These are phyloP conservation scores for Peromyscus melanophrys DNA, from an alignment of 2,797 vertebrate species.

Conservation along the genomic window DNA sequence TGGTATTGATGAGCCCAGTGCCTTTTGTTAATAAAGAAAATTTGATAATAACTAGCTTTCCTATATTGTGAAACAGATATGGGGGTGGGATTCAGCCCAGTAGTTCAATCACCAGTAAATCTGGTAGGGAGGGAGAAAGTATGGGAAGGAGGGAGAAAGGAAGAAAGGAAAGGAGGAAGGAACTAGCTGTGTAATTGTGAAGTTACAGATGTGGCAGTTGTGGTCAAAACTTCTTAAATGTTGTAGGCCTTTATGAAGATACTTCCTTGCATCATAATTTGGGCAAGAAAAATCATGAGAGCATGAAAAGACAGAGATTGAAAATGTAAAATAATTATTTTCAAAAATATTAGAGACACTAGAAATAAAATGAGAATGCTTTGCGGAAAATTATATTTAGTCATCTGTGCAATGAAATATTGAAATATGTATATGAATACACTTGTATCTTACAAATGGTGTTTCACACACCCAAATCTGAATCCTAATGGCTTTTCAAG, in stretches of 20 bases:
- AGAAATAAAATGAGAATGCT: background rate
- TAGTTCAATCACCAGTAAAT: background rate
- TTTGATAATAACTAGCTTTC: background rate
- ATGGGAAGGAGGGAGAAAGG: background rate
- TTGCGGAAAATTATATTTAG: background rate
- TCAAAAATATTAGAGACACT: background rate
- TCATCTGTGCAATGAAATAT: background rate
- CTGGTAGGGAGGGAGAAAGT: background rate
- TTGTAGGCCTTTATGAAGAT: background rate
- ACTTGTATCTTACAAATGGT: background rate
- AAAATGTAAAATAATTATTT: background rate
- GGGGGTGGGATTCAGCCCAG: background rate
- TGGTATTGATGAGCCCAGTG: background rate
- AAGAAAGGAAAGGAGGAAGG: background rate
- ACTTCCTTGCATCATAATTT: background rate
- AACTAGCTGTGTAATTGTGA: background rate
- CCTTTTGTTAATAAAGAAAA: background rate
- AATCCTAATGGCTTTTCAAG: background rate
- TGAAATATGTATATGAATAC: background rate
- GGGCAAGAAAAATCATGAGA: background rate
- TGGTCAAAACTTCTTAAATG: background rate
- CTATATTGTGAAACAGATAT: background rate
- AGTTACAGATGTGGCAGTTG: background rate
- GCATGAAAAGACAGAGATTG: background rate
- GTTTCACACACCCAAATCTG: background rate